phyloP scores from a whole-genome alignment of 2,888 invertebrate species.

The Xanthia icteritia region DNA sequence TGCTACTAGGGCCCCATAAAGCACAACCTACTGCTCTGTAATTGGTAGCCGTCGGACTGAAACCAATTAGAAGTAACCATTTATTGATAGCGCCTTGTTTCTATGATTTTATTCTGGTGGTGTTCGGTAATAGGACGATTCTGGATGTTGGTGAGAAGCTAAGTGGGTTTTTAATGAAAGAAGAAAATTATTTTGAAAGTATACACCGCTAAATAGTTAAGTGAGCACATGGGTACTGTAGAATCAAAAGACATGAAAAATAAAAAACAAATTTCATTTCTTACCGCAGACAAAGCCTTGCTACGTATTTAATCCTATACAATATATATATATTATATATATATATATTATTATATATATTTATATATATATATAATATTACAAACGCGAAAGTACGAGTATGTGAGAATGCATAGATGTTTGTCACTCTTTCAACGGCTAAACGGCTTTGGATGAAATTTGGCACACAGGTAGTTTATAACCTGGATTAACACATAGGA shows the following conservation, averaged over 20 bases:
- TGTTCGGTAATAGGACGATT: slow-evolving; percentile 7
- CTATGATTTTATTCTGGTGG: slow-evolving; percentile 35
- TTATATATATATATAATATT: too few relatives aligned
- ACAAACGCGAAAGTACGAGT: too few relatives aligned
- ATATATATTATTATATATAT: too few relatives aligned
- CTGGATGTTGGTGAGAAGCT: neutral
- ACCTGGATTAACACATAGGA: too few relatives aligned
- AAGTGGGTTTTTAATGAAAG: neutral
- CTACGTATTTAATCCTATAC: too few relatives aligned
- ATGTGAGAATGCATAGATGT: too few relatives aligned
- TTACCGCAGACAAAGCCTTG: neutral
- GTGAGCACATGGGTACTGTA: neutral
- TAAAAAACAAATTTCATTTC: neutral
- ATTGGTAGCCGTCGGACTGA: slow-evolving; percentile 68
- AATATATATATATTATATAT: too few relatives aligned
- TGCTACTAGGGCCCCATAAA: slow-evolving; percentile 42
- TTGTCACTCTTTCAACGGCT: too few relatives aligned
- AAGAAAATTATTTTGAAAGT: neutral
- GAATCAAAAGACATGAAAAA: neutral
- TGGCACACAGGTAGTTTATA: too few relatives aligned
- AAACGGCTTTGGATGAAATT: too few relatives aligned
- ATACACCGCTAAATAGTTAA: neutral
- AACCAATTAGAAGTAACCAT: slow-evolving; percentile 69
- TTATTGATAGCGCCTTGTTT: slow-evolving; percentile 58
- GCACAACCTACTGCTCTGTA: slow-evolving; percentile 56